A percentile compares a stretch with the other conserved stretches of the same genome.
These are phyloP conservation scores for Ephialtes manifestator DNA, from an alignment of 2,888 invertebrate species.

Conservation along the genomic window DNA sequence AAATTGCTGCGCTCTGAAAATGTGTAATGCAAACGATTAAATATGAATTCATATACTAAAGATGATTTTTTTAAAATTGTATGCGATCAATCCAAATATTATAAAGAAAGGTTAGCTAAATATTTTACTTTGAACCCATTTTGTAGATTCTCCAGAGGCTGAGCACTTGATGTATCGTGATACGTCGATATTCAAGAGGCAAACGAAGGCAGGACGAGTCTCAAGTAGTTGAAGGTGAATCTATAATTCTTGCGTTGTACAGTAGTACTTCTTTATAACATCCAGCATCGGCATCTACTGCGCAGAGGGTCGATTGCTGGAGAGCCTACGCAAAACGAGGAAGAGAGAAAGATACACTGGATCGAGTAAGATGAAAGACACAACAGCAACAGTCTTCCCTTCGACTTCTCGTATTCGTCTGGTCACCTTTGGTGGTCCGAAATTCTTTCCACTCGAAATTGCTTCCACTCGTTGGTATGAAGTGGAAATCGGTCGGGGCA, in stretches of 20 bases:
- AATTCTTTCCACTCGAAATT: conserved; percentile 84
- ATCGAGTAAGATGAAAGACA: conserved; percentile 59
- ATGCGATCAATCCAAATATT: background rate
- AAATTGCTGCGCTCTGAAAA: background rate
- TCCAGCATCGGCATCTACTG: conserved; percentile 69
- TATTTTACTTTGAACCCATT: conserved; percentile 52
- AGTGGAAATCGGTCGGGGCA: conserved; percentile 81
- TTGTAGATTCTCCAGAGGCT: conserved; percentile 37
- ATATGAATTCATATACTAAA: background rate
- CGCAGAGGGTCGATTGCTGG: conserved; percentile 75
- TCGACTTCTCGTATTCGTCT: conserved; percentile 64
- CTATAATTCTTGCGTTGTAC: conserved; percentile 78
- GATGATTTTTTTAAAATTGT: background rate
- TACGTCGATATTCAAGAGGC: conserved; percentile 77
- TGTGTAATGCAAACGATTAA: background rate
- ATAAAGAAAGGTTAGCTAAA: conserved; percentile 23
- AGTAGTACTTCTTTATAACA: conserved; percentile 72
- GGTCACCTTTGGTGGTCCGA: conserved; percentile 84
- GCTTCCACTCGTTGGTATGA: conserved; percentile 78
- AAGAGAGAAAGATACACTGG: conserved; percentile 35
- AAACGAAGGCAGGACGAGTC: conserved; percentile 59
- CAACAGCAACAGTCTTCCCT: conserved; percentile 56
- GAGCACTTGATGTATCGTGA: conserved; percentile 67
- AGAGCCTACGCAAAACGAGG: conserved; percentile 76
- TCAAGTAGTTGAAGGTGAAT: conserved; percentile 83